Conservation (phyloP, 1,140 invertebrate genomes). For the Brachionus paranguensis region DNA sequence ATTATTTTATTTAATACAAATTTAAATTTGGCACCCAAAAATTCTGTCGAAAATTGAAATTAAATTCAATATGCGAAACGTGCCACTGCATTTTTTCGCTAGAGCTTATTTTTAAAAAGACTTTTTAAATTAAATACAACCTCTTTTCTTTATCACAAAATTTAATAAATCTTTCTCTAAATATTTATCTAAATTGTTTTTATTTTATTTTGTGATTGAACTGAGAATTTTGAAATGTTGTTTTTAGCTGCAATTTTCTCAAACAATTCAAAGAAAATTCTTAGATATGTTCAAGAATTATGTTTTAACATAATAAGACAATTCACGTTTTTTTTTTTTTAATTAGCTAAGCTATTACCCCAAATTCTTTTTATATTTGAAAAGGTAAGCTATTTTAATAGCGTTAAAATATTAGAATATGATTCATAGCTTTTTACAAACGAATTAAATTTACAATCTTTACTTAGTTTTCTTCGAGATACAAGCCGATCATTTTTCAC, state of each 20-base stretch:
- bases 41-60: neutral
- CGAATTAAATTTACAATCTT: neutral
- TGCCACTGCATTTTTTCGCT: neutral
- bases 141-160: neutral
- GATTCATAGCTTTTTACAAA: neutral
- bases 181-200: conserved; percentile 14
- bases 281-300: neutral
- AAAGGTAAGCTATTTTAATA: neutral
- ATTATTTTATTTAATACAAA: neutral
- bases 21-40: neutral
- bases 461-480: neutral
- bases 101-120: neutral
- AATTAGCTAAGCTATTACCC: neutral
- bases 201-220: neutral
- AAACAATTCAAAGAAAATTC: neutral
- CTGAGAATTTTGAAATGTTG: neutral
- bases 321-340: neutral
- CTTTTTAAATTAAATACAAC: neutral
- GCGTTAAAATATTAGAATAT: neutral
- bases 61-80: neutral
- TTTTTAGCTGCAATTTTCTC: neutral
- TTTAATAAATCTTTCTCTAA: neutral
- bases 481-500: too few relatives aligned
- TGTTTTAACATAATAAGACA: neutral
- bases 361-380: neutral